Evolutionary conservation across 2,888 invertebrate species (phyloP).

Genomic region (Agonum fuliginosum): DNA sequence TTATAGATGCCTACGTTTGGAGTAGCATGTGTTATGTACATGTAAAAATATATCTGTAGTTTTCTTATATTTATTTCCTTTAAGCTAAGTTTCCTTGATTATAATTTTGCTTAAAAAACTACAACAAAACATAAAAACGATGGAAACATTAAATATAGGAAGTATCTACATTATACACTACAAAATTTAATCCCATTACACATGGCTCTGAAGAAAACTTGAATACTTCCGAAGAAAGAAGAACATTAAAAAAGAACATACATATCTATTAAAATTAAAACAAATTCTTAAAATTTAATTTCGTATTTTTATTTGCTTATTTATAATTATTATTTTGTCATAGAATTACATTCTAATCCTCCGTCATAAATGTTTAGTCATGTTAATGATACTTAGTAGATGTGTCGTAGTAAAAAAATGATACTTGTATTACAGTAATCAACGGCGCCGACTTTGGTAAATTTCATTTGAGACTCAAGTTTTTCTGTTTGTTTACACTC

Average conservation of each 20-base stretch:
- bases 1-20: slow-evolving; percentile 52
- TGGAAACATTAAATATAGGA: not conserved
- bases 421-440: slow-evolving; percentile 17
- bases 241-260: not conserved
- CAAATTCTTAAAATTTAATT: slow-evolving; percentile 16
- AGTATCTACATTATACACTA: not conserved
- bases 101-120: slow-evolving; percentile 26
- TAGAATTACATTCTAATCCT: slow-evolving; percentile 52
- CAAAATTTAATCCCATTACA: too few species aligned
- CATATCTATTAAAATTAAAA: slow-evolving; percentile 10
- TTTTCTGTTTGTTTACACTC: too few species aligned
- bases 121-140: slow-evolving; percentile 2
- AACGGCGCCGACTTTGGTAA: too few species aligned
- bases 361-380: slow-evolving; percentile 55
- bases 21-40: slow-evolving; percentile 54
- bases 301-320: slow-evolving; percentile 47
- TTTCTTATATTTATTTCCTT: slow-evolving; percentile 29
- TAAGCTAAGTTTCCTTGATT: slow-evolving; percentile 12
- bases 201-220: not conserved
- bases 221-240: not conserved
- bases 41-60: slow-evolving; percentile 53
- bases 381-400: slow-evolving; percentile 47
- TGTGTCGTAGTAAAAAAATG: slow-evolving; percentile 40
- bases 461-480: too few species aligned
- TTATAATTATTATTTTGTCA: slow-evolving; percentile 51